phyloP scores from a whole-genome alignment of 2,113 vertebrate species.

The Anser brachyrhynchus region DNA sequence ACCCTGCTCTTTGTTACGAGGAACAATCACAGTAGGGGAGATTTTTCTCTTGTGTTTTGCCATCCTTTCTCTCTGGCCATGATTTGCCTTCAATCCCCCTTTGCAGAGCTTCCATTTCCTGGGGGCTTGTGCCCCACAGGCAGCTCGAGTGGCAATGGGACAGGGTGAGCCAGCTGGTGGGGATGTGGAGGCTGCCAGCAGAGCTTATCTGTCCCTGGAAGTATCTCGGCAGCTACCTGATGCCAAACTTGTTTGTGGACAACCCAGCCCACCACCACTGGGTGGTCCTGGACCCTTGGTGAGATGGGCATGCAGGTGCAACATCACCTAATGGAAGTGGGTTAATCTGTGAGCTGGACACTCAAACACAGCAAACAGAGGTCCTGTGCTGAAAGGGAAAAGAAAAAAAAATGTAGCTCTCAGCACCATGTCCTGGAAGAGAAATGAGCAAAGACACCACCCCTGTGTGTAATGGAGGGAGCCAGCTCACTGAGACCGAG shows the following conservation, averaged over 20 bases:
- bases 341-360: background rate
- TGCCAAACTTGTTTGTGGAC: background rate
- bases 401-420: background rate
- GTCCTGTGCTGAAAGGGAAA: background rate
- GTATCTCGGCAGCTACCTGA: background rate
- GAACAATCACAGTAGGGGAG: constrained; percentile 14
- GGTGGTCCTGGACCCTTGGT: rapidly evolving
- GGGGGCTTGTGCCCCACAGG: background rate
- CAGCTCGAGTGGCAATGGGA: rapidly evolving
- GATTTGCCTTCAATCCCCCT: background rate
- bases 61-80: background rate
- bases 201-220: background rate
- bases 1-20: constrained; percentile 33
- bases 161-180: background rate
- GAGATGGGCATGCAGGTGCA: background rate
- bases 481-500: background rate
- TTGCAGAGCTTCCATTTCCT: background rate
- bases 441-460: background rate
- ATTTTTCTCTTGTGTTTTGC: background rate
- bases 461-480: background rate
- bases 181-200: background rate
- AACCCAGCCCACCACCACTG: rapidly evolving
- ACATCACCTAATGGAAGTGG: rapidly evolving
- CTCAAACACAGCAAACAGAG: background rate
- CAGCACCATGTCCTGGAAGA: background rate